Percentiles rank a stretch among this genome's conserved stretches.
Evolutionary conservation across 2,888 invertebrate species (phyloP).

Genomic region (Cephus nigrinus): DNA sequence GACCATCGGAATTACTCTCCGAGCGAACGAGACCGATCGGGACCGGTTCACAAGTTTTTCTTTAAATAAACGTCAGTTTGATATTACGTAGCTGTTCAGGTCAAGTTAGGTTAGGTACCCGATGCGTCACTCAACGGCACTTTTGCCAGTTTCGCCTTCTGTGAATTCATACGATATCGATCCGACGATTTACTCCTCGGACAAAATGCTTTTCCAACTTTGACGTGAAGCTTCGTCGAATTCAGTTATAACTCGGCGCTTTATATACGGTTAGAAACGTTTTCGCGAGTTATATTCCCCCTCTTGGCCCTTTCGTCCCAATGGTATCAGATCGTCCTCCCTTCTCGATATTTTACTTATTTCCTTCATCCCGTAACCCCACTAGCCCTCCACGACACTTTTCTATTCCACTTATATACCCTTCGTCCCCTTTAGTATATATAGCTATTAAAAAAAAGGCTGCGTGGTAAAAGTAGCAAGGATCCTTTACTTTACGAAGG

Average conservation of each 20-base stretch:
- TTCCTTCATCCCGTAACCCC: neutral
- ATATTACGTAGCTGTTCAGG: neutral
- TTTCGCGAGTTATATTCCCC: neutral
- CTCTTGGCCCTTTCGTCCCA: neutral
- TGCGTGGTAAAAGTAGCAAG: neutral
- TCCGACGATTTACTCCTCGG: constrained; percentile 13
- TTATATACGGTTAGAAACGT: constrained; percentile 5
- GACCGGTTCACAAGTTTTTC: neutral
- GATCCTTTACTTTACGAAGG: constrained; percentile 11
- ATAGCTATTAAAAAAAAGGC: neutral
- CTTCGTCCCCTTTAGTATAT: neutral
- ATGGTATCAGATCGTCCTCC: neutral
- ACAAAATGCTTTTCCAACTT: constrained; percentile 22
- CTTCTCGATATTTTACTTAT: neutral
- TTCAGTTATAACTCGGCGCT: constrained; percentile 24
- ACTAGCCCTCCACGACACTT: neutral
- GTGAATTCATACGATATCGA: constrained; percentile 22
- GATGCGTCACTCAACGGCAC: constrained; percentile 10
- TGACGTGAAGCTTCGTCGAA: constrained; percentile 17
- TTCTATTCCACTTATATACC: neutral
- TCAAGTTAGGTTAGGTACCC: neutral
- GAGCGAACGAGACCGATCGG: neutral
- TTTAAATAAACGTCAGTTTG: neutral
- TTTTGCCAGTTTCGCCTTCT: constrained; percentile 20
- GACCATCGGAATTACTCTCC: neutral